Conservation (phyloP, 1,140 invertebrate species). For the Heliconius nattereri region DNA sequence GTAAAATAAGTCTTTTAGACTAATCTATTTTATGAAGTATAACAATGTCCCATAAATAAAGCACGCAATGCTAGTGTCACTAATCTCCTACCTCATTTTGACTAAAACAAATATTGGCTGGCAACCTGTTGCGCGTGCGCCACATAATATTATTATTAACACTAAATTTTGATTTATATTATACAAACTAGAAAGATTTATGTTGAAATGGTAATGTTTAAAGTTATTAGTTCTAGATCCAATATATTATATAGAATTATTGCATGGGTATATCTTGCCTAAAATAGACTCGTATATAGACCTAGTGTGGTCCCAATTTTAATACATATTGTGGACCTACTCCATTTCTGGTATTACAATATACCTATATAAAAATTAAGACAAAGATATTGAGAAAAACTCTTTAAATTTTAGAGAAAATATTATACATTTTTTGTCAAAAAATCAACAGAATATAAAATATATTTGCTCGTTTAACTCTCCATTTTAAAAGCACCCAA, state of each 20-base stretch:
- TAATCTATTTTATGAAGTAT: background rate
- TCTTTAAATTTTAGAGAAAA: no score
- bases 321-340: no score
- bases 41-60: background rate
- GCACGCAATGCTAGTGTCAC: background rate
- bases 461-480: constrained; percentile 25
- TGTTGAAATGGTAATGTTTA: constrained; percentile 28
- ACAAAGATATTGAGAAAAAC: no score
- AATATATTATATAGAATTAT: background rate
- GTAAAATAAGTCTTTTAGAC: background rate
- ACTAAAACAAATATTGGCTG: constrained; percentile 32
- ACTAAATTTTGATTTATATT: constrained; percentile 34
- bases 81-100: constrained; percentile 26
- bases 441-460: background rate
- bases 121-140: constrained; percentile 34
- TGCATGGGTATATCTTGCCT: background rate
- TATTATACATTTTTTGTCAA: no score
- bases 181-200: constrained; percentile 29
- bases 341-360: no score
- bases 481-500: constrained; percentile 36
- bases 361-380: background rate
- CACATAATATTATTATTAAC: constrained; percentile 36
- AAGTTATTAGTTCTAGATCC: constrained; percentile 20
- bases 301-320: background rate
- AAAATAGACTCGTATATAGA: no score